Evolutionary conservation across 1,140 invertebrate genomes (phyloP), one percentile per base, ranked within the genome.

Genomic region (Drosophila trapezifrons): DNA sequence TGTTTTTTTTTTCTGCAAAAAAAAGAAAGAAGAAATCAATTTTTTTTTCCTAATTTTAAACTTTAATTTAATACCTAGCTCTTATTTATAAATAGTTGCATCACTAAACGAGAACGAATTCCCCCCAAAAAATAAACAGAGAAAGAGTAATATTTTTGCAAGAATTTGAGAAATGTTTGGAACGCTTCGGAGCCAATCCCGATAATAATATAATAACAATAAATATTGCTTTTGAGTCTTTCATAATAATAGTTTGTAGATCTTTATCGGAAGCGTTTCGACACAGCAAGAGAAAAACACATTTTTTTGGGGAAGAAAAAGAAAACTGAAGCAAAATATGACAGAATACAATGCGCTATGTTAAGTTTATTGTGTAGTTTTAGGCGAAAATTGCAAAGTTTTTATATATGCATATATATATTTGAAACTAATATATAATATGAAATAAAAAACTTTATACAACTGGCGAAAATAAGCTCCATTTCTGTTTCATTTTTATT

Each of bases 361-460:
- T 87, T 87, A 87, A 87, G 84, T 89, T 87, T 87, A 83, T 87
- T 87, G 84, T 83, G 77, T 87, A 87, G 84, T 87, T 89, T 87
- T 87, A 87, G 84, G 72, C 64, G 65, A 83, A 72, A 80, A 78
- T 83, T 83, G 65, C 79, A 80, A 80, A 54, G 65, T 72, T 85
- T 85, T 85, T 82, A 58, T 73, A 70, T 46, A 81, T 38, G 62
- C 57, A 76, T 56, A 63, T 37, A 66, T 65, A 73, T 57, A 70
- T 58, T 57, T 59, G 35, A 63, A 32, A 67, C 58, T 58, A 71
- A 70, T 67, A 67, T 55, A 67, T 64, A 15, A 67, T 83, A 79
- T 85, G 42, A 73, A 84, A 76, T 70, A 57, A 71, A 80, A 84
- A 84, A 77, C 55, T 76, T 55, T 84, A 80, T 73, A 80, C 51